Base-by-base conservation (phyloP, 2,797 vertebrate species). In the Falco rusticolus region DNA sequence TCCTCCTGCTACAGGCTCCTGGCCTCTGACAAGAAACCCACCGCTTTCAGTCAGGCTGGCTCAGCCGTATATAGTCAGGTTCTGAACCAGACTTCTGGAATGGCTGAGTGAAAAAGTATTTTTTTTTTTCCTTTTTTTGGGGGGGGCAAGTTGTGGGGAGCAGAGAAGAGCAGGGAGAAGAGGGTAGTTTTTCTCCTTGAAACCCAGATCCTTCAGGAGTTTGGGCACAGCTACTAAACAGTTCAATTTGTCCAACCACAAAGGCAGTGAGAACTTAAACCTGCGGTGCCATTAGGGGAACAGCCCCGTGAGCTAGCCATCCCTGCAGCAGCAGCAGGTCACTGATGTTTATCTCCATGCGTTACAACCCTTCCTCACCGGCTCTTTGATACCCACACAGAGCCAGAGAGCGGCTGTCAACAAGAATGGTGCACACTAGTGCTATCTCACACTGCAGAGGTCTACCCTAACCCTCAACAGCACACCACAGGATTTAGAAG, bases 341-440 rank as follows among this genome's bases (percentile, higher is more conserved):
- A 5, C 47, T 1, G 4, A 2, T 9, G 56, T 11, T 59, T 18
- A 8, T 17, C 47, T 41, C 37, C 16, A 2, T 0, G 10, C 33
- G 31, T 16, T 21, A 21, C 17, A 9, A 3, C 14, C 3, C 13
- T 3, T 59, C 43, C 13, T 11, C 61, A 11, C n/a, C 57, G 39
- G 29, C 79, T 16, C 26, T 6, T 19, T 1, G 6, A 5, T 10
- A 14, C 16, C 26, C 13, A 51, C 3, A 8, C 41, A 3, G 41
- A 51, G 65, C 47, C 51, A 9, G 31, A 10, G n/a, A 43, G 39
- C 18, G 10, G 54, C 45, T 13, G 8, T 2, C 31, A 22, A 64
- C 61, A 17, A 33, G 37, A 6, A n/a, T 1, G 1, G n/a, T 3
- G 14, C 14, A 2, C 1, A 0, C 60, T 10, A 37, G 31, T 21